Conservation (phyloP, 2,113 vertebrate species). For the Eulacestoma nigropectus region DNA sequence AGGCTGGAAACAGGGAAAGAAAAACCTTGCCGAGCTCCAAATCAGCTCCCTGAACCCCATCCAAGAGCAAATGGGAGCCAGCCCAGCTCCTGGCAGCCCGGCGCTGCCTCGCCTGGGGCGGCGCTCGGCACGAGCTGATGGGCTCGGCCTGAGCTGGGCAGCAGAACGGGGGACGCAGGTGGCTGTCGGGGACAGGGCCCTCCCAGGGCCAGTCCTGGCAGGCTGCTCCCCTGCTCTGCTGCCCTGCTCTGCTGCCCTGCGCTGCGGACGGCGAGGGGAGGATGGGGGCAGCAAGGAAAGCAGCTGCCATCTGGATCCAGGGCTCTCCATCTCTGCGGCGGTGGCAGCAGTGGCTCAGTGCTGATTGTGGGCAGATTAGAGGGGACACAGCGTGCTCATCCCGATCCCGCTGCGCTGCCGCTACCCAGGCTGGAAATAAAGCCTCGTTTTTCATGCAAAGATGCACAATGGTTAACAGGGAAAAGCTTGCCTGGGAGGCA, state of each 20-base stretch:
- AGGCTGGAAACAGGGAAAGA: background rate
- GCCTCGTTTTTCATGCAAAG: constrained; percentile 50
- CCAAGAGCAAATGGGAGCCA: background rate
- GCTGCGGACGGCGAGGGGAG: background rate
- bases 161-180: background rate
- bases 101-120: background rate
- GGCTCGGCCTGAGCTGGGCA: background rate
- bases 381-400: background rate
- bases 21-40: background rate
- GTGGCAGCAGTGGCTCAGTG: background rate
- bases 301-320: constrained; percentile 3
- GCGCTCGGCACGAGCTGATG: background rate
- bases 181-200: background rate
- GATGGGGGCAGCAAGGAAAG: background rate
- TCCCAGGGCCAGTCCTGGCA: background rate
- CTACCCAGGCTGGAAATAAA: constrained; percentile 38
- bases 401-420: background rate
- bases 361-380: constrained; percentile 32
- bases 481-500: constrained; percentile 29
- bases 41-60: background rate
- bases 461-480: constrained; percentile 48
- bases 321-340: background rate
- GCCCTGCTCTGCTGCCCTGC: background rate
- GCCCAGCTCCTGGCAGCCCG: background rate
- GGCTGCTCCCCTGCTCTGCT: background rate